Evolutionary conservation across 1,140 invertebrate genomes (phyloP), one percentile per base, ranked within the genome.

Genomic region (Microplitis mediator): DNA sequence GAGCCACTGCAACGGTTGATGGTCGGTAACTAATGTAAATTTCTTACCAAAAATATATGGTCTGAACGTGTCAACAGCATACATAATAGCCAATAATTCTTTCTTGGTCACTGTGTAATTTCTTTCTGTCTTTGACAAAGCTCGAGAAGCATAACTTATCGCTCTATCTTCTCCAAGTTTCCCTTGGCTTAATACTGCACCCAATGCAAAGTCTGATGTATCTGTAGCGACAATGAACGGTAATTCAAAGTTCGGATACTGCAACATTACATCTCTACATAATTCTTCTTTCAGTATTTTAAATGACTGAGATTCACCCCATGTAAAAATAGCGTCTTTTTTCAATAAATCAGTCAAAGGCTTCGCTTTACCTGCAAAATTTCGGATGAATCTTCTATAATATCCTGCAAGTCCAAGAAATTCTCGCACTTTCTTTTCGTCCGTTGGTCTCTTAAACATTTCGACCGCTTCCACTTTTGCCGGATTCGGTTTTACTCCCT

Each of bases 51-150:
- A 82, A n/a, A 90, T 62, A 76, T 87, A 90, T 32, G 78, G 77
- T 73, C 79, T 69, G 67, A 88, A 88, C 60, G 86, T 73, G 71
- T 85, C 78, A 3, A 86, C 76, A 4, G 82, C 83, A 77, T 80
- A 84, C 4, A 89, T 76, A 5, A 83, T 78, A 23, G 79, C 79
- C 32, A 80, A 52, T 6, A 78, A 45, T 76, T 83, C 79, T 77
- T 61, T 72, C 80, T 80, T 88, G 39, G 61, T 52, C 3, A 31
- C 68, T n/a, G 31, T 23, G 35, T 68, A 73, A 3, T 23, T 1
- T 14, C 54, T 9, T 34, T 73, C 71, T 1, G 71, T 54, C 35
- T 14, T 32, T 61, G 32, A 68, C 13, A 65, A 23, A 23, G 23
- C 23, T 23, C 23, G 23, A 23, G 23, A 23, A 23, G 73, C 73